Conservation (phyloP, 2,797 vertebrate genomes). For the Tolypeutes matacus region DNA sequence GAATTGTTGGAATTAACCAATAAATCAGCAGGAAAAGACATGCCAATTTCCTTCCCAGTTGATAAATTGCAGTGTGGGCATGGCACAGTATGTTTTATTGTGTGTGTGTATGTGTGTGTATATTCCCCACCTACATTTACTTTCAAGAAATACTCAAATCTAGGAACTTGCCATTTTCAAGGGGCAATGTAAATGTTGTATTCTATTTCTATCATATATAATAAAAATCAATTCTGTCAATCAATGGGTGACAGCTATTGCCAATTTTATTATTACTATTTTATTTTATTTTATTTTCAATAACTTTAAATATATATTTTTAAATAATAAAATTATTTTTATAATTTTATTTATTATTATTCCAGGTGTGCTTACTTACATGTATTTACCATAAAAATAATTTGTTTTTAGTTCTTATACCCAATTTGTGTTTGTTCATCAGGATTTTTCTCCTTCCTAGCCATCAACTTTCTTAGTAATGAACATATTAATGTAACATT, state of each 20-base stretch:
- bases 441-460: neutral
- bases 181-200: slow-evolving; percentile 70
- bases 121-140: slow-evolving; percentile 67
- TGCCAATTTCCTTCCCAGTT: slow-evolving; percentile 90
- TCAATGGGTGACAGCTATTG: slow-evolving; percentile 47
- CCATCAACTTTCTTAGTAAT: slow-evolving; percentile 30
- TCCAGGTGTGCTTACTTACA: slow-evolving; percentile 60
- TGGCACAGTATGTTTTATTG: slow-evolving; percentile 85
- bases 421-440: slow-evolving; percentile 17
- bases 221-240: slow-evolving; percentile 59
- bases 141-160: slow-evolving; percentile 76
- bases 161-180: slow-evolving; percentile 75
- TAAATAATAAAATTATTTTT: slow-evolving; percentile 47
- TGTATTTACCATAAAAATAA: slow-evolving; percentile 63
- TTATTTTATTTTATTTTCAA: too few relatives aligned
- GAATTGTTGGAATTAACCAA: slow-evolving; percentile 91
- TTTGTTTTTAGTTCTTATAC: slow-evolving; percentile 46
- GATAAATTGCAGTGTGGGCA: slow-evolving; percentile 89
- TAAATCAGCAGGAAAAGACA: slow-evolving; percentile 91
- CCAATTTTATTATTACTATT: neutral
- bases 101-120: neutral
- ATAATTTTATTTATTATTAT: neutral
- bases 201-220: slow-evolving; percentile 46
- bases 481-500: slow-evolving; percentile 28
- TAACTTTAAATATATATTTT: too few relatives aligned